phyloP scores from a whole-genome alignment of 2,888 invertebrate species.

The Drosophila gaucha region DNA sequence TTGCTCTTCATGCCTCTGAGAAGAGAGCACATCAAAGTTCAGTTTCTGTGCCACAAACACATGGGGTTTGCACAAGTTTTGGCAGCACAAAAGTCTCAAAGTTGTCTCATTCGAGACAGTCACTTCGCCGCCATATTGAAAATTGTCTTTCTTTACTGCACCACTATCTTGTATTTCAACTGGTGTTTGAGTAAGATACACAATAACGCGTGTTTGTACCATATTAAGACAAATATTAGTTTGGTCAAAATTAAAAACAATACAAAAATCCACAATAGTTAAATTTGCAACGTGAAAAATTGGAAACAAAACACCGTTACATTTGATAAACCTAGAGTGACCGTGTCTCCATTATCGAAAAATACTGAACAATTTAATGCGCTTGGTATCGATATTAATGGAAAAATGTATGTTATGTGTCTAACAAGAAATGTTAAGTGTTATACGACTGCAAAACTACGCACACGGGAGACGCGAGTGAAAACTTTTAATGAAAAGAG shows the following conservation, averaged over 20 bases:
- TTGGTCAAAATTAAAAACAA: not conserved
- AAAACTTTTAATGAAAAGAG: constrained; percentile 41
- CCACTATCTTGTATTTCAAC: not conserved
- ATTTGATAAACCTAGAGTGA: not conserved
- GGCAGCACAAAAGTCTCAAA: constrained; percentile 34
- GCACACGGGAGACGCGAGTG: constrained; percentile 25
- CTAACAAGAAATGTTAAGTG: constrained; percentile 19
- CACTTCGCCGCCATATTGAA: constrained; percentile 39
- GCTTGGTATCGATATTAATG: constrained; percentile 2
- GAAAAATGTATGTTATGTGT: constrained; percentile 1
- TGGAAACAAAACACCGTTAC: constrained; percentile 11
- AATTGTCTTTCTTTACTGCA: not conserved
- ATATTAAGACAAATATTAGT: not conserved
- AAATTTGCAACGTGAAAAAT: not conserved
- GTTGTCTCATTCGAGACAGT: constrained; percentile 40
- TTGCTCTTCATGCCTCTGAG: constrained; percentile 19
- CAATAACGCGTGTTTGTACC: constrained; percentile 27
- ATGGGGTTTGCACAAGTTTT: constrained; percentile 20
- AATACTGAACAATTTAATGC: not conserved
- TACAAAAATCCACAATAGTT: not conserved
- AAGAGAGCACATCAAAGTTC: constrained; percentile 43
- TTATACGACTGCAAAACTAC: constrained; percentile 26
- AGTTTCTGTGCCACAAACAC: constrained; percentile 39
- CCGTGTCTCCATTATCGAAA: not conserved
- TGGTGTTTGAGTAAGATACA: constrained; percentile 17